Base-by-base conservation (phyloP, 2,113 vertebrate species). In the Semnopithecus entellus region DNA sequence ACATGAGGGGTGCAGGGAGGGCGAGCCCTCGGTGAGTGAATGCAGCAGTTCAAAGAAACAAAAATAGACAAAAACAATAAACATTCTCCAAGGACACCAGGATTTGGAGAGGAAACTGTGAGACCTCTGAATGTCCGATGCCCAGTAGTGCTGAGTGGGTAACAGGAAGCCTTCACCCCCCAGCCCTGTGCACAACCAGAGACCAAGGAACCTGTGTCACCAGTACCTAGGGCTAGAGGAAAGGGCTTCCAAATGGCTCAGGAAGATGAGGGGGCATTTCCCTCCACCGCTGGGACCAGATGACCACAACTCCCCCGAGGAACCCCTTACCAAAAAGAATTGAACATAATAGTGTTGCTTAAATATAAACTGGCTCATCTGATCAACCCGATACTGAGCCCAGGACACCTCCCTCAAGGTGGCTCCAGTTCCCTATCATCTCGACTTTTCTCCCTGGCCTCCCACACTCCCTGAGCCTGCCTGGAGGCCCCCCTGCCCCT, bases 121-220 rank as follows among this genome's bases (percentile, higher is more conserved):
- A 85, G 50, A 57, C 8, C 81, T 64, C 45, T 35, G n/a, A 70
- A 4, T 32, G 38, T 6, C 32, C 16, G 1, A 4, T 13, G n/a
- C 0, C 48, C 48, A 12, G 0, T 48, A 11, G 11, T 48, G 11
- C 48, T 48, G 48, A 48, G 17, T 78, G 6, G 18, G 40, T 8
- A 48, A 48, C 45, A 25, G 25, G 50, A n/a, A 16, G 38, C 0
- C 25, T n/a, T 18, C 32, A 38, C 32, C 14, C 12, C 0, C 8
- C 8, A 57, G 55, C 4, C 55, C 10, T 0, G 0, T 12, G 61
- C 3, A 0, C 64, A 1, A 4, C 45, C 3, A 0, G 35, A 83
- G 38, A 45, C 7, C 4, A 22, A 48, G 48, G 48, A 48, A 11
- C 48, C 48, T 12, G 11, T 57, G 55, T 18, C 55, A 48, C 55